Base-by-base conservation (phyloP, 2,888 invertebrate genomes). In the Meteorus cinctellus region DNA sequence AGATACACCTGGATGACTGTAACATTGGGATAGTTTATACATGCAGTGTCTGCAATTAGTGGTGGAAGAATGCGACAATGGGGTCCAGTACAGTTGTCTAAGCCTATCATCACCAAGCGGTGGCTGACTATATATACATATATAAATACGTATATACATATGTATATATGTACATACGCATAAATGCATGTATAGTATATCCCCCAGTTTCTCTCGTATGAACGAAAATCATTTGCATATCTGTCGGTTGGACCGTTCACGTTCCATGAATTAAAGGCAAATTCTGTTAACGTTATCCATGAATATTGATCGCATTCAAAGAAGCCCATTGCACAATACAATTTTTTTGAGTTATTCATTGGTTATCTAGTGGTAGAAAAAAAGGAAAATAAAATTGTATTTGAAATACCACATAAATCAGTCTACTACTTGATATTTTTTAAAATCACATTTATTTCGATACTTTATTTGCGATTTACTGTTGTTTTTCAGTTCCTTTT, bases 181-280 rank as follows among this genome's bases (percentile, higher is more conserved):
- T 12, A 41, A 8, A 41, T 41, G 41, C 2, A 41, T 41, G 41
- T 41, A 41, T 41, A 41, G 8, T 10, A 41, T 6, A 41, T 41
- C 72, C n/a, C n/a, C 19, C n/a, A 31, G 34, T 10, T 55, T 55
- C 12, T 24, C 62, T 45, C 71, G 45, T 72, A 59, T 68, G 69
- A 80, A 81, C 81, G 79, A 81, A 79, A 83, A 82, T 82, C 80
- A 86, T 86, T 86, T 86, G 85, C 86, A 86, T 86, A 85, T 86
- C 85, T 84, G 82, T 81, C 80, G 82, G 80, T 81, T 82, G 81
- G 81, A 81, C 83, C 77, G 81, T 79, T 75, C 78, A 71, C 83
- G 84, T 83, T 84, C 83, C 83, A 79, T 79, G 80, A 84, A 86
- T 84, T 84, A 81, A 83, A 81, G 78, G 82, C 83, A 85, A 86